phyloP scores from a whole-genome alignment of 2,797 vertebrate species.

The Gorsachius magnificus region DNA sequence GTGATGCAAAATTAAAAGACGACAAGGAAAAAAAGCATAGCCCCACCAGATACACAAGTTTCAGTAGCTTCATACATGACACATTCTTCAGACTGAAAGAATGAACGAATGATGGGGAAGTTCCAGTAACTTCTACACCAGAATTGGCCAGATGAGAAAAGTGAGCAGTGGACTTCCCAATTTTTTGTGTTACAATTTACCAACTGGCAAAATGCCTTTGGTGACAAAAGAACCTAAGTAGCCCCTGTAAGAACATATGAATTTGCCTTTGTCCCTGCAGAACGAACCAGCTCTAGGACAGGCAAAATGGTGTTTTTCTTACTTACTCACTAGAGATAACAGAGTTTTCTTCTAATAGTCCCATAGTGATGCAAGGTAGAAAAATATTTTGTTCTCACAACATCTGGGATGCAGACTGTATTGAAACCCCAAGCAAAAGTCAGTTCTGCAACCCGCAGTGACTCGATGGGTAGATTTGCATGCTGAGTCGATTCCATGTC shows the following conservation, averaged over 20 bases:
- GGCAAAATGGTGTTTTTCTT: background rate
- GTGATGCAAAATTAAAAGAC: background rate
- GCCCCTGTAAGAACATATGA: background rate
- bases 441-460: background rate
- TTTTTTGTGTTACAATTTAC: background rate
- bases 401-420: background rate
- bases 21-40: background rate
- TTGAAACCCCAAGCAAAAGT: background rate
- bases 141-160: background rate
- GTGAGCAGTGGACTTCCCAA: background rate
- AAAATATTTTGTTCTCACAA: background rate
- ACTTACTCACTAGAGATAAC: background rate
- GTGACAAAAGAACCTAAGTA: background rate
- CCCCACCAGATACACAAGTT: background rate
- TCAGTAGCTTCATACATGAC: background rate
- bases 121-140: background rate
- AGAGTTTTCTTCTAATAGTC: background rate
- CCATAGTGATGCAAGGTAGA: background rate
- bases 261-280: background rate
- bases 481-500: rapidly evolving
- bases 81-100: background rate
- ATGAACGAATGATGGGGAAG: background rate
- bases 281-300: background rate
- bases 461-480: background rate
- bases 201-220: background rate